These are phyloP conservation scores for Muscina levida DNA, from an alignment of 2,888 invertebrate species.

Conservation along the genomic window DNA sequence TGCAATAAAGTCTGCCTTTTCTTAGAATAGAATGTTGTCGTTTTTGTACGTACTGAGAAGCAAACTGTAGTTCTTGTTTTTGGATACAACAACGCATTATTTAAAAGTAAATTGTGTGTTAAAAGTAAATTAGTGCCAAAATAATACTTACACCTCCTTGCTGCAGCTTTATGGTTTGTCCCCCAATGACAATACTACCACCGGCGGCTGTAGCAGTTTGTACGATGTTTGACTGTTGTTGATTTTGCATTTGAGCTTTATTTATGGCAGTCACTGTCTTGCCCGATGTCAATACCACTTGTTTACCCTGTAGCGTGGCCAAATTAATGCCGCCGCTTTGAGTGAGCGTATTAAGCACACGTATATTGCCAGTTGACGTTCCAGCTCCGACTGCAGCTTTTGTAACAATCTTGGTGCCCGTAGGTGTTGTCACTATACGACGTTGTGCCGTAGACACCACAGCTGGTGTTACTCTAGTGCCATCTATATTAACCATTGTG, in stretches of 20 bases:
- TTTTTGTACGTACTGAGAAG: no score
- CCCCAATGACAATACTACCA: conserved; percentile 75
- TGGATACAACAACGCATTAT: no score
- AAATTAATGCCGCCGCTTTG: conserved; percentile 77
- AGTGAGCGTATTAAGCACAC: conserved; percentile 80
- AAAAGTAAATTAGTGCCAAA: no score
- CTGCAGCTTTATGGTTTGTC: conserved; percentile 78
- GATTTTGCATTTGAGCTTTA: conserved; percentile 73
- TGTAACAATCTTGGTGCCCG: conserved; percentile 60
- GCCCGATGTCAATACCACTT: conserved; percentile 82
- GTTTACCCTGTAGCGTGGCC: conserved; percentile 82
- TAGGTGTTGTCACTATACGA: conserved; percentile 67
- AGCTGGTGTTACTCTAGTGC: conserved; percentile 56
- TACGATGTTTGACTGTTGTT: conserved; percentile 78
- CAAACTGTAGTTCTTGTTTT: no score
- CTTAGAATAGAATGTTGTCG: no score
- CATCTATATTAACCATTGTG: conserved; percentile 45
- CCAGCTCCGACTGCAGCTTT: conserved; percentile 45
- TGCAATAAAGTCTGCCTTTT: no score
- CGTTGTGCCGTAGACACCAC: conserved; percentile 37
- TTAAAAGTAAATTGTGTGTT: no score
- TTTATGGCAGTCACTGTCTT: conserved; percentile 82
- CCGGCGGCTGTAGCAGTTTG: conserved; percentile 63
- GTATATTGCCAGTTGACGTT: conserved; percentile 72
- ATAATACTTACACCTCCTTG: conserved; percentile 75